Base-by-base conservation (phyloP, 2,113 vertebrate genomes). In the Puffinus mauretanicus region DNA sequence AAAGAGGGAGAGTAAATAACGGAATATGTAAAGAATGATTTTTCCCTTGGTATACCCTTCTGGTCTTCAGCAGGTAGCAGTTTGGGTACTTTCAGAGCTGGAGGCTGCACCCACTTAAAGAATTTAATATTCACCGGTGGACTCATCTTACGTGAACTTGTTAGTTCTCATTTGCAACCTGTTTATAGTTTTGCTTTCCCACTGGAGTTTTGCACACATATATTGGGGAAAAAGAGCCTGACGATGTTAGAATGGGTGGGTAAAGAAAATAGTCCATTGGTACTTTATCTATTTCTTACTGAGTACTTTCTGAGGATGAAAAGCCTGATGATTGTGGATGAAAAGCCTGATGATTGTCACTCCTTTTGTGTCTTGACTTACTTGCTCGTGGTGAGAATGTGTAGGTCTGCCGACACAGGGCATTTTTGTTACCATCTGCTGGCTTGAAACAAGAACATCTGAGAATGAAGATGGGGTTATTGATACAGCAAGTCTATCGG, bases 181-280 rank as follows among this genome's bases (percentile, higher is more conserved):
- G 36, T 54, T 61, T 52, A 25, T 77, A 9, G 40, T 66, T 77
- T 69, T 78, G 16, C 46, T 69, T 88, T 90, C 51, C 34, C 42
- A 32, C 0, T 29, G 21, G 47, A 86, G 8, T 69, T 34, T 18
- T 52, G 34, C 40, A 36, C 16, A 16, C 10, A 1, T 4, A 1
- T 51, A 7, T 13, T 32, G 36, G 42, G 14, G 27, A 0, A 19
- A 83, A 64, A 46, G 36, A 12, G 16, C 29, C n/a, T 66, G 61
- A 18, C 5, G 3, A 0, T 7, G 11, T 62, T 71, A 32, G 52
- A 71, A 34, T 65, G 19, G 13, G 29, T 55, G 46, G 16, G 7
- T 76, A 26, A 70, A 83, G 38, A 46, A 90, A 70, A 38, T 0
- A 3, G 13, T 32, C 46, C 8, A 10, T 86, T 77, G 77, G 9